phyloP scores from a whole-genome alignment of 2,113 vertebrate genomes.

The Taxidea taxus region DNA sequence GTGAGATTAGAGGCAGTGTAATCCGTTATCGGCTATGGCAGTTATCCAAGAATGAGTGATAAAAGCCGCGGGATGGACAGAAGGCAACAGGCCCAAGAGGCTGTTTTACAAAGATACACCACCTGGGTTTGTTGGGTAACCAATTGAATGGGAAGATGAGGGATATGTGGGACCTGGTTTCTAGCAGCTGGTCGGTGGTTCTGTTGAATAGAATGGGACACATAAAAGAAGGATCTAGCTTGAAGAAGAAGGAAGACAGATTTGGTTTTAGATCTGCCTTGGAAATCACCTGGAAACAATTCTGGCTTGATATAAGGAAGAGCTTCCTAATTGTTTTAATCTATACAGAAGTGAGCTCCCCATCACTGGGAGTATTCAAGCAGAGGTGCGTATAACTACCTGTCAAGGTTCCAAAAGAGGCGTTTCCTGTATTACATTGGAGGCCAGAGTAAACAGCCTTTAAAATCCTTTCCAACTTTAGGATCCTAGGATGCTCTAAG shows the following conservation, averaged over 20 bases:
- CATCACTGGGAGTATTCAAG: neutral
- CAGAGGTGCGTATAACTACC: neutral
- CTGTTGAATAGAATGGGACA: neutral
- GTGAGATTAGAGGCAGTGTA: neutral
- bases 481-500: neutral
- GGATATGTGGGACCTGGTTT: neutral
- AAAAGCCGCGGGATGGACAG: neutral
- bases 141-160: neutral
- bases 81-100: neutral
- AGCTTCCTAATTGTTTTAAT: neutral
- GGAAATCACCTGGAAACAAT: neutral
- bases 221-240: neutral
- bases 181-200: neutral
- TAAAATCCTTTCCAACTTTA: neutral
- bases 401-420: neutral
- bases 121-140: neutral
- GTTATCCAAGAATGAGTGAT: neutral
- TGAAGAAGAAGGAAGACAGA: neutral
- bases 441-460: neutral
- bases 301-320: neutral
- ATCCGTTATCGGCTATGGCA: neutral
- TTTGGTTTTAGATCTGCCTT: neutral
- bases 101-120: neutral
- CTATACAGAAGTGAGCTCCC: neutral
- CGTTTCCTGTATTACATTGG: neutral